Evolutionary conservation across 1,140 invertebrate genomes (phyloP), one percentile per base, ranked within the genome.

Genomic region (Teleogryllus occipitalis): DNA sequence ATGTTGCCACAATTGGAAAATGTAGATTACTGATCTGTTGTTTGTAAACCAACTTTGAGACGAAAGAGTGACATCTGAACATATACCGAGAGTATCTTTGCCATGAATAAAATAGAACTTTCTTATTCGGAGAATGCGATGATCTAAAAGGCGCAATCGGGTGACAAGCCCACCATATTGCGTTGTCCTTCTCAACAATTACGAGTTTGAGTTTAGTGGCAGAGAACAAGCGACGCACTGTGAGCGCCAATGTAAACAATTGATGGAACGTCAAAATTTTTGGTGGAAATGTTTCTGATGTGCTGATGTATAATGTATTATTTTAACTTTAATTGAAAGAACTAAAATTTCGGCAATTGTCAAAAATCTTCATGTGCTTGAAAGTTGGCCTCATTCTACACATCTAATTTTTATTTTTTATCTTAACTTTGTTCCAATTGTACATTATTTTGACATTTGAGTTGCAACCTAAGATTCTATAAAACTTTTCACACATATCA

Each of bases 251-350:
- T 65, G 54, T 65, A 65, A 65, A 65, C 54, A 65, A 65, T 65
- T 65, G 54, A 65, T 65, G 54, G 54, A 65, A 65, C 54, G 54
- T 65, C 54, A 65, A 65, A 65, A 65, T 65, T 65, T 65, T 65
- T 65, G 54, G 54, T 65, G 54, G 18, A 65, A 65, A 65, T 65
- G 54, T 65, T 65, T 65, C 54, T 65, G 2, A 65, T 65, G 54
- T 65, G 54, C 54, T 65, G 54, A 65, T 65, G 54, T 65, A 65
- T 65, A 14, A 65, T 65, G 54, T 65, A 65, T 65, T 3, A 65
- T 65, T 65, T 65, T 14, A 65, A 65, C 54, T 65, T 65, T 65
- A 65, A 14, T 14, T 65, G 10, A 65, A 65, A 14, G 54, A 18
- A 18, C 54, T 65, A 65, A 18, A 14, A 10, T 65, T 65, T 65